phyloP scores from a whole-genome alignment of 2,888 invertebrate genomes.

The Volucella inanis region DNA sequence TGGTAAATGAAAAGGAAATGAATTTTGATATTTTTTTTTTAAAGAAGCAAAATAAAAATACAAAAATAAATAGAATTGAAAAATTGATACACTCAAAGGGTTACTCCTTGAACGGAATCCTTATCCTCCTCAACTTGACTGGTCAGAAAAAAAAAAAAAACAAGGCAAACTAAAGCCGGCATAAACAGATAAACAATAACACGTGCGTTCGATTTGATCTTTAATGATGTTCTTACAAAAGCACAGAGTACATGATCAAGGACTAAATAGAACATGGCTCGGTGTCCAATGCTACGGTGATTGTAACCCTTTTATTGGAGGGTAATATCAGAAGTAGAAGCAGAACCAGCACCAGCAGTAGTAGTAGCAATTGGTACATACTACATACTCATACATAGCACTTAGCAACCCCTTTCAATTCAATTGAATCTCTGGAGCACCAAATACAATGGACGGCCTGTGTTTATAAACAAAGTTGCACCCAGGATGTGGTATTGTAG shows the following conservation, averaged over 20 bases:
- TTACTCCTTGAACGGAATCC: slow-evolving; percentile 34
- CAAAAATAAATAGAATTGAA: slow-evolving; percentile 28
- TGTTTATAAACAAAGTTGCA: slow-evolving; percentile 72
- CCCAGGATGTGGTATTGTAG: slow-evolving; percentile 68
- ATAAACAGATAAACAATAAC: slow-evolving; percentile 55
- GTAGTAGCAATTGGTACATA: no score
- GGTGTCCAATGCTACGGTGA: slow-evolving; percentile 45
- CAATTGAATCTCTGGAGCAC: slow-evolving; percentile 41
- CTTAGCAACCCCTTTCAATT: slow-evolving; percentile 60
- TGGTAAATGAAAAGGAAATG: slow-evolving; percentile 69
- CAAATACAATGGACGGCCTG: slow-evolving; percentile 35
- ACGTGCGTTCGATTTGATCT: slow-evolving; percentile 72
- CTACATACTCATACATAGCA: slow-evolving; percentile 1
- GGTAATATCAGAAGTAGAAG: slow-evolving; percentile 7
- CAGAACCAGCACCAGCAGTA: slow-evolving; percentile 2
- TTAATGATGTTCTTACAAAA: slow-evolving; percentile 59
- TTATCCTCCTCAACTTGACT: slow-evolving; percentile 3
- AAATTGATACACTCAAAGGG: slow-evolving; percentile 58
- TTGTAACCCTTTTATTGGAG: slow-evolving; percentile 49
- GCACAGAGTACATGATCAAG: slow-evolving; percentile 51
- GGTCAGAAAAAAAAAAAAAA: slow-evolving; percentile 40
- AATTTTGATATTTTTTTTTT: slow-evolving; percentile 45
- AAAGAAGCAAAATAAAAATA: no score
- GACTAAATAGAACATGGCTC: slow-evolving; percentile 63
- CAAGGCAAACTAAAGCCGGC: slow-evolving; percentile 21